Percentiles rank a stretch among this genome's conserved stretches.
phyloP scores from a whole-genome alignment of 2,797 vertebrate species.

The Carduelis carduelis region DNA sequence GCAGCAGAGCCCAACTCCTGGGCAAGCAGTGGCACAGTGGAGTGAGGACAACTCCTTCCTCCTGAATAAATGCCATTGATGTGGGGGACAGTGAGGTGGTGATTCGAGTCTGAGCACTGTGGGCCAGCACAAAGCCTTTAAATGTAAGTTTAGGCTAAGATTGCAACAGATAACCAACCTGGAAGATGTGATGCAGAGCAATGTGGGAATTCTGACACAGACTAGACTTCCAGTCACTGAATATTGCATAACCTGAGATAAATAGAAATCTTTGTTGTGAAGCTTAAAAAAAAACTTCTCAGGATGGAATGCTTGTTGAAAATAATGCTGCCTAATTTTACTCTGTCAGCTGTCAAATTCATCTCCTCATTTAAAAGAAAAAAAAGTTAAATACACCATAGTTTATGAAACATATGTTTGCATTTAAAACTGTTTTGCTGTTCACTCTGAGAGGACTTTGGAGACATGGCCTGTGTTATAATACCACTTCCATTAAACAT shows the following conservation, averaged over 20 bases:
- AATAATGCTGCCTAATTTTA: not conserved
- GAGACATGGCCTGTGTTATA: constrained; percentile 26
- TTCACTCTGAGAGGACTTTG: constrained; percentile 42
- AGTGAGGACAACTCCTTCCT: not conserved
- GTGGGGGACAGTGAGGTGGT: not conserved
- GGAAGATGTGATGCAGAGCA: not conserved
- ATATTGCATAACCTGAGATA: not conserved
- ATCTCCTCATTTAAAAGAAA: not conserved
- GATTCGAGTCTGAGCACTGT: not conserved
- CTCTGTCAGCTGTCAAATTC: not conserved
- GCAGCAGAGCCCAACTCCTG: not conserved
- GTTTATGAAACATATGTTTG: constrained; percentile 42
- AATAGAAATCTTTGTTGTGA: not conserved
- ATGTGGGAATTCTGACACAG: not conserved
- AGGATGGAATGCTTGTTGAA: not conserved
- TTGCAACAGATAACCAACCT: not conserved
- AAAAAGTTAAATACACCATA: constrained; percentile 2
- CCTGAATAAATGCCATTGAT: not conserved
- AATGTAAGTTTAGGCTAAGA: not conserved
- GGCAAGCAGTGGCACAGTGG: not conserved
- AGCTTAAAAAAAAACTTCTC: not conserved
- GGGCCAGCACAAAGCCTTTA: not conserved
- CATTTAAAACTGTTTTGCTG: constrained; percentile 46
- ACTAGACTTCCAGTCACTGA: not conserved
- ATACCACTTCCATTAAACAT: constrained; percentile 38